Evolutionary conservation across 2,113 vertebrate genomes (phyloP).

Genomic region (Rhagologus leucostigma): DNA sequence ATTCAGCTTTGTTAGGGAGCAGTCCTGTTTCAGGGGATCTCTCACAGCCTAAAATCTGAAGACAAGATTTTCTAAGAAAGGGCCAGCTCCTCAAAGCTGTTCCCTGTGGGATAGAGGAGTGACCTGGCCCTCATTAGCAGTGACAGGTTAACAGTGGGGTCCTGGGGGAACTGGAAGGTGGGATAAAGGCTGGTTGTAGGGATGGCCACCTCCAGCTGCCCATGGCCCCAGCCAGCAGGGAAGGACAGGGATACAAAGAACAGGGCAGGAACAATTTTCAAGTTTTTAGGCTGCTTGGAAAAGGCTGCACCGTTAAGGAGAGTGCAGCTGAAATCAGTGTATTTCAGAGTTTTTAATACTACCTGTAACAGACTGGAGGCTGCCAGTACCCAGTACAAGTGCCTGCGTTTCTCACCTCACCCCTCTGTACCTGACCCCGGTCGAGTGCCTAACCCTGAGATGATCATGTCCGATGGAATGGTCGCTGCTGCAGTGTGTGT

Average conservation of each 20-base stretch:
- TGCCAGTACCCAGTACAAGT: constrained; percentile 64
- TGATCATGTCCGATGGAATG: constrained; percentile 20
- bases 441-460: constrained; percentile 69
- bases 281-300: not conserved
- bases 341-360: constrained; percentile 15
- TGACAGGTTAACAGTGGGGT: not conserved
- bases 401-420: constrained; percentile 68
- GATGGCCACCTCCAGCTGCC: not conserved
- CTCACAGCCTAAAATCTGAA: not conserved
- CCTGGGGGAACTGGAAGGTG: not conserved
- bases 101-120: not conserved
- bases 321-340: not conserved
- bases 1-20: constrained; percentile 71
- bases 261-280: not conserved
- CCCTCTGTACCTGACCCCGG: constrained; percentile 31
- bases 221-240: not conserved
- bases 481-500: constrained; percentile 35
- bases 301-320: not conserved
- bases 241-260: not conserved
- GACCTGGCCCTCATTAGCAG: not conserved
- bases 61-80: not conserved
- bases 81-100: not conserved
- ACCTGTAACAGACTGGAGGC: constrained; percentile 46
- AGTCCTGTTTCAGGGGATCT: constrained; percentile 35
- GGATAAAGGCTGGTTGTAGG: not conserved